phyloP scores from a whole-genome alignment of 2,888 invertebrate genomes.

The Caenorhabditis parvicauda region DNA sequence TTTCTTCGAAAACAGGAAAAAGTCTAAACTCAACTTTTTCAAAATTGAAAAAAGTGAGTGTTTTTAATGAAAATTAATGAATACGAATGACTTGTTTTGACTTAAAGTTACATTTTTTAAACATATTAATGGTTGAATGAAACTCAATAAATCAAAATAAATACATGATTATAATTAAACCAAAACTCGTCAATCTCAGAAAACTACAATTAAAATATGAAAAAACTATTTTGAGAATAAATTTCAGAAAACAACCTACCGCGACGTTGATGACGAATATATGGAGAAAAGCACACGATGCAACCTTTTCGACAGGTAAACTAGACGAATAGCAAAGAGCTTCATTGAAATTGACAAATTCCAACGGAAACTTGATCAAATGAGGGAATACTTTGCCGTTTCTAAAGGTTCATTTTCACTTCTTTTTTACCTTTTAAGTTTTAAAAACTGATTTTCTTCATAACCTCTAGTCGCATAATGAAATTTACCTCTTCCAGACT shows the following conservation, averaged over 20 bases:
- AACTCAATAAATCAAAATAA: too few species aligned
- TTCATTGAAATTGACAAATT: conserved; percentile 47
- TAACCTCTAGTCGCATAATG: neutral
- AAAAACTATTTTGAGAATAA: neutral
- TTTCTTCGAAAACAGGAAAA: too few species aligned
- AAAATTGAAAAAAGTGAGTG: too few species aligned
- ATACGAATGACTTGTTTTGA: too few species aligned
- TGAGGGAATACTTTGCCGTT: conserved; percentile 38
- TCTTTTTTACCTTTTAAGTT: neutral
- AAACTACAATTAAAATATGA: too few species aligned
- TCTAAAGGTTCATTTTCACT: conserved; percentile 14
- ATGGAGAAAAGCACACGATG: conserved; percentile 49
- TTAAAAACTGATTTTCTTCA: too few species aligned
- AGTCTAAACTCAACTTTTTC: too few species aligned
- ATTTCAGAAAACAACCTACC: conserved; percentile 13
- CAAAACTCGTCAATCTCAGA: too few species aligned
- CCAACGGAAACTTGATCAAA: conserved; percentile 37
- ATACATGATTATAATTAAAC: too few species aligned
- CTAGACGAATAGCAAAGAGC: conserved; percentile 33
- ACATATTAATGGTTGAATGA: too few species aligned
- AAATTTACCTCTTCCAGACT: conserved; percentile 32
- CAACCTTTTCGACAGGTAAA: conserved; percentile 21
- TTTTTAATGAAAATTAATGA: too few species aligned
- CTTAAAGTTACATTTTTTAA: too few species aligned
- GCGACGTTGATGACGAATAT: conserved; percentile 50